These are phyloP conservation scores for Sceloporus tristichus DNA, from an alignment of 2,113 vertebrate species.

Conservation along the genomic window DNA sequence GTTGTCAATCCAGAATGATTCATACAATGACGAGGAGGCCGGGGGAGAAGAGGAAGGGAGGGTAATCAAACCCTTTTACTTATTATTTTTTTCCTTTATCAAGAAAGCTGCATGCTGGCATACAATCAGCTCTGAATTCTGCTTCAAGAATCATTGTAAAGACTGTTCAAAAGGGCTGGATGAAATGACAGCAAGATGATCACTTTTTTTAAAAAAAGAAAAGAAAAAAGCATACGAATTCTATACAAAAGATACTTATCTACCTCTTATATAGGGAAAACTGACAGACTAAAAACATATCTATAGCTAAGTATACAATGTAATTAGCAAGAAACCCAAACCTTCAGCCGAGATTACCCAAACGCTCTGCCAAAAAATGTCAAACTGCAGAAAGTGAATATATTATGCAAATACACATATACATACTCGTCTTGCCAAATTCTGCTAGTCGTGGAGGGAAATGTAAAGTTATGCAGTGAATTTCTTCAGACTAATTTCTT, in stretches of 20 bases:
- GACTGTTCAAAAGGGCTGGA: slow-evolving; percentile 51
- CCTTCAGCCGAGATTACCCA: not conserved
- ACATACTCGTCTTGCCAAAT: not conserved
- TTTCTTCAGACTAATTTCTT: not conserved
- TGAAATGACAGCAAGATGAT: slow-evolving; percentile 35
- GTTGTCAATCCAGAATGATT: slow-evolving; percentile 75
- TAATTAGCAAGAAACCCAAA: not conserved
- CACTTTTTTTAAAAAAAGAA: slow-evolving; percentile 28
- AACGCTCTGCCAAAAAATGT: not conserved
- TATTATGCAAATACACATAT: not conserved
- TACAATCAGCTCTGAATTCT: slow-evolving; percentile 65
- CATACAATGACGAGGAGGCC: slow-evolving; percentile 67
- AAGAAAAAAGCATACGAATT: not conserved
- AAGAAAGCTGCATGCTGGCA: slow-evolving; percentile 69
- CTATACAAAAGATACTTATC: slow-evolving; percentile 50
- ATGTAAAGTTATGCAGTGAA: not conserved
- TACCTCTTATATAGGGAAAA: slow-evolving; percentile 52
- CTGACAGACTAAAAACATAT: slow-evolving; percentile 28
- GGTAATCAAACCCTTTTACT: slow-evolving; percentile 73
- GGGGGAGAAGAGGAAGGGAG: slow-evolving; percentile 51
- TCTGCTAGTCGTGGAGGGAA: not conserved
- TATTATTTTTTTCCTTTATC: slow-evolving; percentile 70
- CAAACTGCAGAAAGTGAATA: not conserved
- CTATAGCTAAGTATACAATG: not conserved
- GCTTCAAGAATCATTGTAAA: slow-evolving; percentile 33